Conservation (phyloP, 2,797 vertebrate genomes). For the Trachops cirrhosus region DNA sequence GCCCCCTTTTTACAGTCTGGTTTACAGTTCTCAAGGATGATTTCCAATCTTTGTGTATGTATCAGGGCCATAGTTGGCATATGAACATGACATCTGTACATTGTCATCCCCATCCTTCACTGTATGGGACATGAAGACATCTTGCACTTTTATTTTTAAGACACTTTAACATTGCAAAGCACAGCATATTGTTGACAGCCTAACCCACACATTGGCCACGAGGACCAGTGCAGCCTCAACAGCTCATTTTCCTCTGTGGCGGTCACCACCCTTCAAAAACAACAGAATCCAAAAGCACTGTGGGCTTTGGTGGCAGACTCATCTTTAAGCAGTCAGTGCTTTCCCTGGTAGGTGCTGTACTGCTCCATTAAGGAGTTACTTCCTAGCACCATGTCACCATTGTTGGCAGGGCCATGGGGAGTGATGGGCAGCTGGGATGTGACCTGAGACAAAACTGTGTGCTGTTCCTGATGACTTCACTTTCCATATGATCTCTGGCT, state of each 20-base stretch:
- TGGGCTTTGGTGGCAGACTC: background rate
- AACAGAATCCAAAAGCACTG: background rate
- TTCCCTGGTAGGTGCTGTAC: background rate
- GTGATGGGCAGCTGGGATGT: background rate
- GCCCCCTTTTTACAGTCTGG: background rate
- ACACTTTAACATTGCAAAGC: background rate
- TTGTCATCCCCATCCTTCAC: background rate
- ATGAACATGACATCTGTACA: no score
- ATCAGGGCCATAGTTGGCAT: no score
- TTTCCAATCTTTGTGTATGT: background rate
- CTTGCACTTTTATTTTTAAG: background rate
- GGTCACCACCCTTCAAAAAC: background rate
- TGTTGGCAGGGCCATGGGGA: constrained; percentile 4
- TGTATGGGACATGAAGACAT: background rate
- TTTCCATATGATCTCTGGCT: background rate
- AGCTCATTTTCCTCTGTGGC: background rate
- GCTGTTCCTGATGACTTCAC: background rate
- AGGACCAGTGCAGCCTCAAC: background rate
- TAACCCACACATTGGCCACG: rapidly evolving
- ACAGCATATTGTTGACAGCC: rapidly evolving
- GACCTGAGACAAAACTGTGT: background rate
- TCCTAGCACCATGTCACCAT: constrained; percentile 60
- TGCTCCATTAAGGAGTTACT: constrained; percentile 57
- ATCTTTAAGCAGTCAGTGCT: background rate
- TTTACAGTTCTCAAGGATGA: background rate